Evolutionary conservation across 2,797 vertebrate species (phyloP), one percentile per base, ranked within the genome.

Genomic region (Myotis findleyi): DNA sequence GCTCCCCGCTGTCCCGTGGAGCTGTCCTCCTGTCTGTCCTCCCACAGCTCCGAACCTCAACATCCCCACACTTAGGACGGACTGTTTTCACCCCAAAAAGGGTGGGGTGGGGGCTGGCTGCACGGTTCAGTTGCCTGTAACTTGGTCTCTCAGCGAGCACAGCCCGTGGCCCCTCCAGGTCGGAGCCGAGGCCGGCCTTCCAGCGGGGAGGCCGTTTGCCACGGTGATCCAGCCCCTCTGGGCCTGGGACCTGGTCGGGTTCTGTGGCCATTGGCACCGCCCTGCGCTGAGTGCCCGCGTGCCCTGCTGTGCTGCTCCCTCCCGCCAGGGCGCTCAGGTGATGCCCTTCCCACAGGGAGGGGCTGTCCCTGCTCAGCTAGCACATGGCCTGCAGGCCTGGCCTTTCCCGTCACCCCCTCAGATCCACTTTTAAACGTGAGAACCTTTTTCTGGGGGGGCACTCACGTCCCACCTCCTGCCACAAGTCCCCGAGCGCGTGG

Each of bases 141-240:
- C 7, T 23, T 14, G 2, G 47, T 3, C 0, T 38, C 55, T 20
- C 13, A 0, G 1, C 6, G 11, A 64, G 30, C 27, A 6, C 9
- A 6, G 20, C 16, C 66, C 1, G 0, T 8, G 49, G 13, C 23
- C 55, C 64, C 53, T 93, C 18, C 14, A 20, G 75, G 36, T 41
- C 5, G 12, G 23, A 33, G 47, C 36, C 0, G 18, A 20, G 49
- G 33, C 25, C 16, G 36, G 12, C 36, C 2, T 25, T 82, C 47
- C 20, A 25, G 69, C 69, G 49, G 85, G 44, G 69, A 68, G 10
- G 25, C 44, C 0, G 0, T 13, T 4, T 2, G 2, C 18, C 53
- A 1, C 2, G 0, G 11, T 2, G 1, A 6, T 4, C 2, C 2
- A 3, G 21, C 4, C 17, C 18, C 6, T 64, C 6, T 0, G 11